These are phyloP conservation scores for Drosophila hydei DNA, from an alignment of 1,140 invertebrate species.

Conservation along the genomic window DNA sequence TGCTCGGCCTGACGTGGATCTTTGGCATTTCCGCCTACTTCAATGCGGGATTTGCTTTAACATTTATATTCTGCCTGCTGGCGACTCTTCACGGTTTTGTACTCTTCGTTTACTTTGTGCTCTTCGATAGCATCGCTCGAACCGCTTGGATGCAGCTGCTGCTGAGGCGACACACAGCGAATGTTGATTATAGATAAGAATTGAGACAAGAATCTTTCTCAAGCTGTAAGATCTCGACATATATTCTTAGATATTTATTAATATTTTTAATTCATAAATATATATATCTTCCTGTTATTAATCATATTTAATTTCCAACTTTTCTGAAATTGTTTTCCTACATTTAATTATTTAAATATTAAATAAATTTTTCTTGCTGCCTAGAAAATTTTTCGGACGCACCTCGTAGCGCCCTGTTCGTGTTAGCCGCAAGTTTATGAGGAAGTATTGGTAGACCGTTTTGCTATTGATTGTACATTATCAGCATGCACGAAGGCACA, in stretches of 20 bases:
- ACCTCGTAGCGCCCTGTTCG: not conserved
- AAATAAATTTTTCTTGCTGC: not conserved
- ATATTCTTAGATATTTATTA: no score
- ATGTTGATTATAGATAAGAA: no score
- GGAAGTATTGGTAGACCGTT: not conserved
- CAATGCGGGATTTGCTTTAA: constrained; percentile 84
- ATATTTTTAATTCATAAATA: no score
- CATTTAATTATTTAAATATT: not conserved
- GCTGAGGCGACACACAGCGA: not conserved
- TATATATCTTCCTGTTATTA: no score
- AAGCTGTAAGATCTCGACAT: no score
- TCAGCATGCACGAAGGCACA: constrained; percentile 4
- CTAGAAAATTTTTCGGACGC: not conserved
- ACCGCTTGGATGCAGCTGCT: constrained; percentile 83
- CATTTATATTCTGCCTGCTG: constrained; percentile 87
- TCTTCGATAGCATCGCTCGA: constrained; percentile 86
- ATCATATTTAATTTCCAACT: no score
- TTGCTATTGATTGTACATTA: not conserved
- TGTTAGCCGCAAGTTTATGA: not conserved
- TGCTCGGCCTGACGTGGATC: constrained; percentile 87
- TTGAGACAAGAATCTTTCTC: no score
- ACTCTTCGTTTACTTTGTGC: constrained; percentile 87
- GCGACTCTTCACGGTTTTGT: constrained; percentile 88
- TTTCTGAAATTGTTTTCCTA: no score
- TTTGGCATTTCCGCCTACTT: constrained; percentile 86